Conservation (phyloP, 1,140 invertebrate genomes). For the Leptopilina clavipes region DNA sequence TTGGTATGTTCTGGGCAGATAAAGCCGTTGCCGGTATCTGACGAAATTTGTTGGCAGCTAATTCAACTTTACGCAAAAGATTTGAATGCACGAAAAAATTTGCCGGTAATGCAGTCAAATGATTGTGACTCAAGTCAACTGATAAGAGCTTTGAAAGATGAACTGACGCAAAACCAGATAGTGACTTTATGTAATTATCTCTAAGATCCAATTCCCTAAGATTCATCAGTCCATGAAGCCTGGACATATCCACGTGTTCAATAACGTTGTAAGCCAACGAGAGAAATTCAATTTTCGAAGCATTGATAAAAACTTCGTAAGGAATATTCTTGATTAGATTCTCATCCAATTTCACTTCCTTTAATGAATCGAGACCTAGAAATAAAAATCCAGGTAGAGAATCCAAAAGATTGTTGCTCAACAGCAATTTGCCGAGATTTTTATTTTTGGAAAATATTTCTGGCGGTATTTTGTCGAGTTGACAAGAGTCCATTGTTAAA, state of each 20-base stretch:
- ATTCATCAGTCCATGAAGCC: conserved; percentile 82
- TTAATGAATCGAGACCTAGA: conserved; percentile 80
- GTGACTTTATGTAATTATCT: conserved; percentile 83
- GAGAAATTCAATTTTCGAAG: conserved; percentile 83
- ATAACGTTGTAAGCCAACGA: conserved; percentile 84
- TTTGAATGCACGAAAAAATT: conserved; percentile 87
- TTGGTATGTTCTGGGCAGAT: conserved; percentile 83
- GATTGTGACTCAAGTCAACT: conserved; percentile 85
- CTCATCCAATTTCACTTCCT: conserved; percentile 83
- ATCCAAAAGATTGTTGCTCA: conserved; percentile 81
- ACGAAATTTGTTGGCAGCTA: conserved; percentile 87
- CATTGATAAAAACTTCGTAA: conserved; percentile 83
- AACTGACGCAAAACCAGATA: conserved; percentile 85
- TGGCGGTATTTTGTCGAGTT: conserved; percentile 80
- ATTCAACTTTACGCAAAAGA: conserved; percentile 83
- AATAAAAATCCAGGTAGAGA: conserved; percentile 82
- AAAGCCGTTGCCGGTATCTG: conserved; percentile 87
- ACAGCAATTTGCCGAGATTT: conserved; percentile 82
- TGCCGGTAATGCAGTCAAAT: conserved; percentile 83
- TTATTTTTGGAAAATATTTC: conserved; percentile 84
- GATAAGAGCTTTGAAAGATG: conserved; percentile 83
- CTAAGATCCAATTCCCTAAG: conserved; percentile 84
- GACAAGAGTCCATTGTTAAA: conserved; percentile 81
- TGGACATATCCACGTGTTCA: conserved; percentile 83
- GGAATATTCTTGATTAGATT: conserved; percentile 86